phyloP scores from a whole-genome alignment of 2,888 invertebrate species.

The Cistogaster globosa region DNA sequence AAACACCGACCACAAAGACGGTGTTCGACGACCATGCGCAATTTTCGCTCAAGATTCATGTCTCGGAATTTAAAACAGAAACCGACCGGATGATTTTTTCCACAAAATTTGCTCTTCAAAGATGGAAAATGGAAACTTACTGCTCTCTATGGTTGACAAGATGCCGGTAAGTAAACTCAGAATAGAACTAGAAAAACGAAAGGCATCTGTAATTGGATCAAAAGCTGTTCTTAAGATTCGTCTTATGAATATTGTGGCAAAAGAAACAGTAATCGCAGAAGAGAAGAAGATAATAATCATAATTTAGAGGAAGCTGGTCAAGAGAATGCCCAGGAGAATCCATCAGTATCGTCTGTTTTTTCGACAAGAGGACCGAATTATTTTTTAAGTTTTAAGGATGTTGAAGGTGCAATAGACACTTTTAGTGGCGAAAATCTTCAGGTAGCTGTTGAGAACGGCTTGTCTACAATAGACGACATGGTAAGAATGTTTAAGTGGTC shows the following conservation, averaged over 20 bases:
- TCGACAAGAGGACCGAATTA: neutral
- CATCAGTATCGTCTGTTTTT: neutral
- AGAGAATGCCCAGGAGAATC: neutral
- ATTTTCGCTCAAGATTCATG: no score
- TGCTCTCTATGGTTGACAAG: conserved; percentile 12
- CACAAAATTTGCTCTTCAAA: no score
- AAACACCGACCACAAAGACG: no score
- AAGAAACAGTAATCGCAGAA: neutral
- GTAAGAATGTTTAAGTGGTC: conserved; percentile 20
- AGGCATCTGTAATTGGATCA: no score
- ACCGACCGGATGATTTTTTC: no score
- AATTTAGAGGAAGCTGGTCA: neutral
- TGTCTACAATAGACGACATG: conserved; percentile 4
- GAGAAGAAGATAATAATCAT: neutral
- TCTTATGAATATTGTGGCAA: conserved; percentile 2
- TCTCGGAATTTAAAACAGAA: no score
- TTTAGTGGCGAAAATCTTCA: conserved; percentile 23
- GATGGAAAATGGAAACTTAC: neutral
- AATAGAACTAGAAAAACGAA: no score
- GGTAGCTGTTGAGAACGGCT: neutral
- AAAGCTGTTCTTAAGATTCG: conserved; percentile 7
- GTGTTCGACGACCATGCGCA: no score
- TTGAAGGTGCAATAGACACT: neutral
- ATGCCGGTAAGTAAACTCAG: conserved; percentile 4
- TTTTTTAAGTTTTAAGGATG: conserved; percentile 4